phyloP scores from a whole-genome alignment of 64 coral and sea anemone species.

The Actinia tenebrosa region DNA sequence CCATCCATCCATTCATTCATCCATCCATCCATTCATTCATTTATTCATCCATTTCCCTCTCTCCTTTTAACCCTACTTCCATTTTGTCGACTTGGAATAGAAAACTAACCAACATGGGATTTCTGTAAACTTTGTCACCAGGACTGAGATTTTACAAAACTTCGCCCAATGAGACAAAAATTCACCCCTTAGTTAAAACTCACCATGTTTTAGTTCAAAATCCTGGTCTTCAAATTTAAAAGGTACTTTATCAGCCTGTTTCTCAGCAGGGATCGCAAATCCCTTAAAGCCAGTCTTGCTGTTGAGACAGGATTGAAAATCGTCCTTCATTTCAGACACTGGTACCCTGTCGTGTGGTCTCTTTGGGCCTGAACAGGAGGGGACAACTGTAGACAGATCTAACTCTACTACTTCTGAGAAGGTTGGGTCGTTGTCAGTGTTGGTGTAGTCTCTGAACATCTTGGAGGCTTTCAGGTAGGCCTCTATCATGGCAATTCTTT shows the following conservation, averaged over 20 bases:
- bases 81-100: too few species aligned
- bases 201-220: slow-evolving; percentile 86
- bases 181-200: slow-evolving; percentile 64
- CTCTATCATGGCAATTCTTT: slow-evolving; percentile 64
- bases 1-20: too few species aligned
- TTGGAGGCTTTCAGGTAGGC: slow-evolving; percentile 80
- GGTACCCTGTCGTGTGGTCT: slow-evolving; percentile 89
- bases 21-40: too few species aligned
- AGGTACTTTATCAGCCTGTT: slow-evolving; percentile 60
- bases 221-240: slow-evolving; percentile 70
- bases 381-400: slow-evolving; percentile 78
- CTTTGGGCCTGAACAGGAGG: slow-evolving; percentile 92
- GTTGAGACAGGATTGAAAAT: slow-evolving; percentile 79
- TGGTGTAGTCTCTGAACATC: slow-evolving; percentile 87
- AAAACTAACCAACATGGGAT: too few species aligned
- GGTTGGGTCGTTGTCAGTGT: slow-evolving; percentile 66
- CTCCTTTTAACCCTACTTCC: too few species aligned
- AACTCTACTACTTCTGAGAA: slow-evolving; percentile 95
- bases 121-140: too few species aligned
- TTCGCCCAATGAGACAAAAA: background rate
- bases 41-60: too few species aligned
- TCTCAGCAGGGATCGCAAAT: slow-evolving; percentile 74
- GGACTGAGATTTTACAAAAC: too few species aligned
- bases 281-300: slow-evolving; percentile 98
- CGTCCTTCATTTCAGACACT: slow-evolving; percentile 81